Evolutionary conservation across 1,140 invertebrate species (phyloP).

Genomic region (Melipona quadrifasciata): DNA sequence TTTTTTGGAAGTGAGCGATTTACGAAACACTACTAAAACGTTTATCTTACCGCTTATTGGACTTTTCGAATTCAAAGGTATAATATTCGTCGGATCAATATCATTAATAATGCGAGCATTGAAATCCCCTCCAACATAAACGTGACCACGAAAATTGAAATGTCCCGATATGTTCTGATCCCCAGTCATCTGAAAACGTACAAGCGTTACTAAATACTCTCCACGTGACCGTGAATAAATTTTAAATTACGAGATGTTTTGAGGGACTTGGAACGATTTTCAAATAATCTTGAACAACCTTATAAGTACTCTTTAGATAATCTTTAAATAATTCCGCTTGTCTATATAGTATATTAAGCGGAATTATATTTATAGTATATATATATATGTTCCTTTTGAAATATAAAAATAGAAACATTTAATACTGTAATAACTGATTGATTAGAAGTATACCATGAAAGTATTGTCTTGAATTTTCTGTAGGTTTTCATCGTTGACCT

Average conservation of each 20-base stretch:
- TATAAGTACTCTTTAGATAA: not conserved
- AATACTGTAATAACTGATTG: not conserved
- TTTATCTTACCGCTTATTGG: constrained; percentile 57
- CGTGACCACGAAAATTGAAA: constrained; percentile 62
- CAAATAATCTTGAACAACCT: no score
- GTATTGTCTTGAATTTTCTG: constrained; percentile 66
- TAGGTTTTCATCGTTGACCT: constrained; percentile 60
- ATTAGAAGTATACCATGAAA: constrained; percentile 66
- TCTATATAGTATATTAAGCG: not conserved
- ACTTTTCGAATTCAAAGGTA: constrained; percentile 55
- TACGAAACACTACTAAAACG: not conserved
- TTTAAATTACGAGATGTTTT: no score
- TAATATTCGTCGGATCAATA: constrained; percentile 54
- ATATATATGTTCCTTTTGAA: not conserved
- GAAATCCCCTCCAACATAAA: constrained; percentile 60
- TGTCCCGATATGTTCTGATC: constrained; percentile 70
- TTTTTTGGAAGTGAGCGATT: no score
- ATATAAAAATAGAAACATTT: not conserved
- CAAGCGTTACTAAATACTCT: not conserved
- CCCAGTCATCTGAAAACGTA: constrained; percentile 52
- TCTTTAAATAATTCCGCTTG: not conserved
- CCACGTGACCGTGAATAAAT: no score
- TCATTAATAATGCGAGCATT: constrained; percentile 65
- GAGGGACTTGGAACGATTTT: not conserved
- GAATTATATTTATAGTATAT: no score